These are phyloP conservation scores for Thunnus albacares DNA, from an alignment of 2,797 vertebrate genomes.

Conservation along the genomic window DNA sequence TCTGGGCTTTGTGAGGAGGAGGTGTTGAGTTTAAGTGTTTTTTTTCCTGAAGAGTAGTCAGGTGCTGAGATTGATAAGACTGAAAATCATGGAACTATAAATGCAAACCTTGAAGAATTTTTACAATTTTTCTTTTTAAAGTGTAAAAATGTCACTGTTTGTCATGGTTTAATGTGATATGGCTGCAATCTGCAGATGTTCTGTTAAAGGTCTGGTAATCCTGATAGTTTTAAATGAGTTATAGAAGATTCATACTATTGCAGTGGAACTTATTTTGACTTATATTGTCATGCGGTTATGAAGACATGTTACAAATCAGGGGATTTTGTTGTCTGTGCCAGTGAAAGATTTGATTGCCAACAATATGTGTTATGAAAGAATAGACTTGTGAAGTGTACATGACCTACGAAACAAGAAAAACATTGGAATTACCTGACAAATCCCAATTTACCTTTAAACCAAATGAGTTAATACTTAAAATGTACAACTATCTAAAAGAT, in stretches of 20 bases:
- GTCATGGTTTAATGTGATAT: conserved; percentile 4
- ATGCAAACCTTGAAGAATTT: conserved; percentile 13
- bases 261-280: too few species aligned
- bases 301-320: not conserved
- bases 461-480: not conserved
- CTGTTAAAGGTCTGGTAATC: not conserved
- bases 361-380: not conserved
- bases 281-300: not conserved
- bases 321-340: not conserved
- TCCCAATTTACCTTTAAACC: not conserved
- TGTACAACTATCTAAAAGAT: not conserved
- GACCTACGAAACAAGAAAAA: not conserved
- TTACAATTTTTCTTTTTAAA: not conserved
- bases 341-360: conserved; percentile 12
- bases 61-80: conserved; percentile 66
- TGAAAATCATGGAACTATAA: conserved; percentile 13
- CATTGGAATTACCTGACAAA: not conserved
- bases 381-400: not conserved
- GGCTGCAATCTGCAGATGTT: not conserved
- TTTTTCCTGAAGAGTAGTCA: conserved; percentile 42
- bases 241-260: not conserved
- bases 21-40: conserved; percentile 43
- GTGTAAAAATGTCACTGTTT: not conserved
- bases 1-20: conserved; percentile 68
- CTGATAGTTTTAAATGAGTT: conserved; percentile 1